Evolutionary conservation across 2,113 vertebrate genomes (phyloP).

Genomic region (Sporophila hypoxantha): DNA sequence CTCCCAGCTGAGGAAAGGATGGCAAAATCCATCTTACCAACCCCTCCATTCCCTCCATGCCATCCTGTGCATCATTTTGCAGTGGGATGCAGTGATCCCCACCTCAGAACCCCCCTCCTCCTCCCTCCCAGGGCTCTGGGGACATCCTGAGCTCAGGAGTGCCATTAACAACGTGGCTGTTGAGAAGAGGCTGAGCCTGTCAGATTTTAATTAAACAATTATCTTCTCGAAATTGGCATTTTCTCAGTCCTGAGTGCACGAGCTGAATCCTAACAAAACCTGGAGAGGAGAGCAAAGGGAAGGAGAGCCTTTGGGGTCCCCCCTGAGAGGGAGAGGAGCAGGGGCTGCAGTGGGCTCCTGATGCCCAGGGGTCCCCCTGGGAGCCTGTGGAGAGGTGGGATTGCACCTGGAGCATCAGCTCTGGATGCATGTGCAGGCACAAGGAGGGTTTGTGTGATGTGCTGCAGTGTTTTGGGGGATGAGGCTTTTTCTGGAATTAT

Average conservation of each 20-base stretch:
- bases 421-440: not conserved
- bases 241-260: not conserved
- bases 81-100: not conserved
- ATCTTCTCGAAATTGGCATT: constrained; percentile 1
- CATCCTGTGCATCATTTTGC: accelerated
- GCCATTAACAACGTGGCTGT: not conserved
- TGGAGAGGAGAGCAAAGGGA: not conserved
- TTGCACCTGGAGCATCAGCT: not conserved
- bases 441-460: not conserved
- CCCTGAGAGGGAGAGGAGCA: not conserved
- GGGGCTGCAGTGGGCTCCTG: not conserved
- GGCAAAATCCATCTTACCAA: not conserved
- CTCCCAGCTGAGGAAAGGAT: not conserved
- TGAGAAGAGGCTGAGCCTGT: not conserved
- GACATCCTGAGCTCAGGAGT: not conserved
- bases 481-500: not conserved
- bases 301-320: not conserved
- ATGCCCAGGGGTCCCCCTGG: not conserved
- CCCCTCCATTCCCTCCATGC: accelerated
- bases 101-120: not conserved
- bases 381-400: not conserved
- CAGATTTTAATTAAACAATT: constrained; percentile 59
- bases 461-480: not conserved
- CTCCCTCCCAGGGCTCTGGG: not conserved
- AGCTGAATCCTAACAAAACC: not conserved